Conservation (phyloP, 2,888 invertebrate species). For the Heptascelio sp. region DNA sequence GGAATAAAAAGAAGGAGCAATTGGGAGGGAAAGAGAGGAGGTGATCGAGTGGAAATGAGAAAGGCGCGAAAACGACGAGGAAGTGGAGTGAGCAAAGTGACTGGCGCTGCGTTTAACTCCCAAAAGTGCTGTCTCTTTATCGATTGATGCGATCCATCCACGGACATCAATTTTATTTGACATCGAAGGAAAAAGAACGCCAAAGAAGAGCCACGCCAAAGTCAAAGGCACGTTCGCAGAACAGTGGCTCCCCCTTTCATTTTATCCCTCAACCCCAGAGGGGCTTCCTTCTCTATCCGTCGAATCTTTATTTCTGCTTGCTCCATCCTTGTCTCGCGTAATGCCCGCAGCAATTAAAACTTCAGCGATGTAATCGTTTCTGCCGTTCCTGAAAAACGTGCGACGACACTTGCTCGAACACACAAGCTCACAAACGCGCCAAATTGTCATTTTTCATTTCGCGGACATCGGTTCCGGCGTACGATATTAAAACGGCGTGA, state of each 20-base stretch:
- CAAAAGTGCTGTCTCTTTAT: constrained; percentile 68
- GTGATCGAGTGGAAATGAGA: no score
- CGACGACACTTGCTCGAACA: constrained; percentile 24
- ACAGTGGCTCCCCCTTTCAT: constrained; percentile 19
- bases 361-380: constrained; percentile 56
- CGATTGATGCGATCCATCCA: constrained; percentile 67
- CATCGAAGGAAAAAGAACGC: constrained; percentile 42
- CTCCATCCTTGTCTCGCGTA: neutral
- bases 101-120: no score
- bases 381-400: constrained; percentile 49
- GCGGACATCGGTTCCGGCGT: no score
- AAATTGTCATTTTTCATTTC: no score
- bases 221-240: constrained; percentile 30
- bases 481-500: constrained; percentile 80
- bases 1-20: no score
- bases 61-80: no score
- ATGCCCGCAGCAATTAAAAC: constrained; percentile 49
- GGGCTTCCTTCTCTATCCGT: neutral
- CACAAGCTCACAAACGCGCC: constrained; percentile 14
- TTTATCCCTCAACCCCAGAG: no score
- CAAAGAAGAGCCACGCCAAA: constrained; percentile 18
- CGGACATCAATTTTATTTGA: constrained; percentile 69
- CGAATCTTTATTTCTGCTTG: neutral
- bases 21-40: no score
- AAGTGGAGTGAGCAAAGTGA: no score